Conservation (phyloP, 2,888 invertebrate genomes). For the Lasioglossum calceatum region DNA sequence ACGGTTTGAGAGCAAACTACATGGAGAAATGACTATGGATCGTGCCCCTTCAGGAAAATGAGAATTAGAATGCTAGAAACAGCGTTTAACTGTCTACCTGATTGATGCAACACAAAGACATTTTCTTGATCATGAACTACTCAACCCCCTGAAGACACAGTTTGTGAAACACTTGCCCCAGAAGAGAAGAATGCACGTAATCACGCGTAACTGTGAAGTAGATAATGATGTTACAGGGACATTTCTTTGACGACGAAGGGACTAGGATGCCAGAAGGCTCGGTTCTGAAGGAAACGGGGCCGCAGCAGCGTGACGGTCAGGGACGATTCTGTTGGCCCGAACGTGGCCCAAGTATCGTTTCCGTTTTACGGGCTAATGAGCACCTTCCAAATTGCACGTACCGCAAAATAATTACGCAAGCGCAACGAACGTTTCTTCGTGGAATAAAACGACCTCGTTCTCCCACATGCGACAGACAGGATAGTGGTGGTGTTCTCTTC, state of each 20-base stretch:
- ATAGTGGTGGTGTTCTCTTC: background rate
- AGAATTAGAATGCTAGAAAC: too few relatives aligned
- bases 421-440: conserved; percentile 1
- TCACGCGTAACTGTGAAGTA: background rate
- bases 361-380: conserved; percentile 21
- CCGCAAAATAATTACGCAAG: conserved; percentile 49
- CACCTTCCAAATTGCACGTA: conserved; percentile 37
- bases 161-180: background rate
- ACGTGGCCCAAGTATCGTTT: background rate
- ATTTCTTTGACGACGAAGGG: background rate
- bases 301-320: background rate
- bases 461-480: conserved; percentile 25
- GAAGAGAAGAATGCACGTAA: background rate
- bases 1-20: too few relatives aligned
- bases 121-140: too few relatives aligned
- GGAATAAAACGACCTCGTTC: conserved; percentile 8
- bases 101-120: too few relatives aligned
- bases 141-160: background rate
- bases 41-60: background rate
- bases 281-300: background rate
- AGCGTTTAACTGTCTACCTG: too few relatives aligned
- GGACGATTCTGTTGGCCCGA: background rate
- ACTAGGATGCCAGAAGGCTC: background rate
- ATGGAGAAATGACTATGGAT: background rate
- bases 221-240: background rate